phyloP scores from a whole-genome alignment of 1,140 invertebrate genomes.

The Zaprionus vittiger region DNA sequence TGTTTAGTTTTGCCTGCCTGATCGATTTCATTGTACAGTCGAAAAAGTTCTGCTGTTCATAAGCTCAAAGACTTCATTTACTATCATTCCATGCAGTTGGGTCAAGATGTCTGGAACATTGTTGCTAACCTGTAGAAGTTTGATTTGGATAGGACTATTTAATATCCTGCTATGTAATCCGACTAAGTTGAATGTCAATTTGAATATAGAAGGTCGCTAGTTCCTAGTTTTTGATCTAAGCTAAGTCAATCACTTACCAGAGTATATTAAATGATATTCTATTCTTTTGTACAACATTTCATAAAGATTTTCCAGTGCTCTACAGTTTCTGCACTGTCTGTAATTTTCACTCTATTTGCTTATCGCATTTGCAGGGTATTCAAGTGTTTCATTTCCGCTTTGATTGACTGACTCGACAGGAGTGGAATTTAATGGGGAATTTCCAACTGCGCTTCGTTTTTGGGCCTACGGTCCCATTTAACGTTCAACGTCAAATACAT shows the following conservation, averaged over 20 bases:
- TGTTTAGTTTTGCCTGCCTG: neutral
- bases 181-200: neutral
- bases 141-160: neutral
- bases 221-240: neutral
- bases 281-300: neutral
- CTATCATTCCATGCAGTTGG: neutral
- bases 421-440: neutral
- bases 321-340: neutral
- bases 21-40: constrained; percentile 5
- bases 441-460: constrained; percentile 13
- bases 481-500: constrained; percentile 25
- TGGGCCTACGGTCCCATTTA: neutral
- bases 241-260: neutral
- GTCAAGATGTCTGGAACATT: constrained; percentile 8
- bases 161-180: neutral
- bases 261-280: neutral
- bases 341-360: neutral
- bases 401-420: neutral
- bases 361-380: neutral
- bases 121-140: neutral
- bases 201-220: neutral
- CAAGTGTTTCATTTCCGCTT: neutral
- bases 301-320: neutral
- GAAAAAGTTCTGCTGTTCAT: constrained; percentile 1
- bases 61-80: constrained; percentile 9